Conservation (phyloP, 1,140 invertebrate species). For the Drosophila pachea region DNA sequence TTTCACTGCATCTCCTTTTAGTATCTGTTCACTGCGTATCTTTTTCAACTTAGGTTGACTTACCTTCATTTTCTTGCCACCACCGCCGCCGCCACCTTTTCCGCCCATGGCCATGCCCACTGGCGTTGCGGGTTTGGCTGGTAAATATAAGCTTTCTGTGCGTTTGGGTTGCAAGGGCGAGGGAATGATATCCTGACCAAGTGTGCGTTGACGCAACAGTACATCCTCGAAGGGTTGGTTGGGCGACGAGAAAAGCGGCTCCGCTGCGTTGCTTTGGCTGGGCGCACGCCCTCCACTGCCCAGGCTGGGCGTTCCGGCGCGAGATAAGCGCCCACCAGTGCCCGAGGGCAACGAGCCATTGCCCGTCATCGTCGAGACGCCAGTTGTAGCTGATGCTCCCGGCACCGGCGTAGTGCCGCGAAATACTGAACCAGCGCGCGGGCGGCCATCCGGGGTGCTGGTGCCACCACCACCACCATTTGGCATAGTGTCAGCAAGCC, state of each 20-base stretch:
- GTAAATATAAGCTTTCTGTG: constrained; percentile 90
- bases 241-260: constrained; percentile 61
- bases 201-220: constrained; percentile 86
- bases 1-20: too few relatives aligned
- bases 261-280: constrained; percentile 51
- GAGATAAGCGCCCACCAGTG: constrained; percentile 77
- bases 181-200: constrained; percentile 92
- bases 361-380: constrained; percentile 69
- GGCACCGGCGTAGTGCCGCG: constrained; percentile 80
- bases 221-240: constrained; percentile 88
- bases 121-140: constrained; percentile 80
- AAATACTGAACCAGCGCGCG: constrained; percentile 80
- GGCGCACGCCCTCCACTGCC: constrained; percentile 52
- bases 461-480: constrained; percentile 79
- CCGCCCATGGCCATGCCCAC: constrained; percentile 79
- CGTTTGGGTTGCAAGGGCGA: constrained; percentile 91
- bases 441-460: constrained; percentile 80
- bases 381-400: constrained; percentile 14
- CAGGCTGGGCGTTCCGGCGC: constrained; percentile 79
- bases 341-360: constrained; percentile 81
- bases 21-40: not conserved
- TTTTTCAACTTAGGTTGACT: constrained; percentile 13
- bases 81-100: constrained; percentile 79
- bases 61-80: constrained; percentile 79
- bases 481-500: constrained; percentile 61